These are phyloP conservation scores for Xestia xanthographa DNA, from an alignment of 2,888 invertebrate species.

Conservation along the genomic window DNA sequence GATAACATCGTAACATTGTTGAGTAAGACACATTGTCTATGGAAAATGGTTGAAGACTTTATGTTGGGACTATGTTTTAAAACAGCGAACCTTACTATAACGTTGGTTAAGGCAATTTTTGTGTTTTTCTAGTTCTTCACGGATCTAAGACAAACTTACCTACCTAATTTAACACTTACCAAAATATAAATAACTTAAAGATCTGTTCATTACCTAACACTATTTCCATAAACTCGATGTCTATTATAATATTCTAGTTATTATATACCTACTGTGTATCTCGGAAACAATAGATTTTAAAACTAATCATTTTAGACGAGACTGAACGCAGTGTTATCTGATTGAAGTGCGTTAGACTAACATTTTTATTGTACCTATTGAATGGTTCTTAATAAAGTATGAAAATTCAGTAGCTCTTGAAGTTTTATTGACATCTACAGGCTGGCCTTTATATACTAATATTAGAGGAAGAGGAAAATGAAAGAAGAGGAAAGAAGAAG, in stretches of 20 bases:
- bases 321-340: constrained; percentile 84
- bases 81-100: not conserved
- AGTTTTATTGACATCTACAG: constrained; percentile 56
- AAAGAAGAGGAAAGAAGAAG: too few species aligned
- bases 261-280: constrained; percentile 64
- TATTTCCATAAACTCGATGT: constrained; percentile 59
- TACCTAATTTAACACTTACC: not conserved
- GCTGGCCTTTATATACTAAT: too few species aligned
- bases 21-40: not conserved
- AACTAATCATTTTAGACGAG: constrained; percentile 85
- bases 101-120: not conserved
- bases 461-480: too few species aligned
- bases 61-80: not conserved
- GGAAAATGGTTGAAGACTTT: not conserved
- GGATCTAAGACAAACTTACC: not conserved
- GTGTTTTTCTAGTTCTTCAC: not conserved
- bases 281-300: constrained; percentile 71
- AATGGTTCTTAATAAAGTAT: constrained; percentile 87
- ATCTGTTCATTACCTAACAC: not conserved
- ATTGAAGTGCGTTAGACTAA: constrained; percentile 80
- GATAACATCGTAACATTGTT: not conserved
- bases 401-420: constrained; percentile 65
- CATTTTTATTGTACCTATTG: constrained; percentile 87
- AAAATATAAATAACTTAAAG: not conserved
- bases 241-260: constrained; percentile 64